Evolutionary conservation across 2,888 invertebrate species (phyloP).

Genomic region (Polydrusus tereticollis): DNA sequence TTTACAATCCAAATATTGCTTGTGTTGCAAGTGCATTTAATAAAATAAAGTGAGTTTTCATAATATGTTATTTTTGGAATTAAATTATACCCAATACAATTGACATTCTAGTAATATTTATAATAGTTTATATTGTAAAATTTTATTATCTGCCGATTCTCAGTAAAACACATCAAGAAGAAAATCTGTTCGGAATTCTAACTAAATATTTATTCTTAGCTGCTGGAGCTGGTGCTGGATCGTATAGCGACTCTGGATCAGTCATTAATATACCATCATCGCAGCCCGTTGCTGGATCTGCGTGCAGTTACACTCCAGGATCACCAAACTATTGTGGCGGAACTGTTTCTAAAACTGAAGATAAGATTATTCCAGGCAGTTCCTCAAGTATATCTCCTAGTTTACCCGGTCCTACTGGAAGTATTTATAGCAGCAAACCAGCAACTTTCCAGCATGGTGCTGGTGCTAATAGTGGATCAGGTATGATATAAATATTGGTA

Average conservation of each 20-base stretch:
- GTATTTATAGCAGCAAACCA: constrained; percentile 52
- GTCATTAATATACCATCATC: constrained; percentile 27
- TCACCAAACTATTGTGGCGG: constrained; percentile 16
- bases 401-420: constrained; percentile 53
- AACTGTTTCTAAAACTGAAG: not conserved
- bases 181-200: too few relatives aligned
- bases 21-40: too few relatives aligned
- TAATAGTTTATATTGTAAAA: too few relatives aligned
- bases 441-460: constrained; percentile 6
- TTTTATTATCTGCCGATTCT: too few relatives aligned
- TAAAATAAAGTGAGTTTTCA: too few relatives aligned
- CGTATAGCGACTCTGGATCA: constrained; percentile 22
- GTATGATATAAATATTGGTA: not conserved
- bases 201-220: too few relatives aligned
- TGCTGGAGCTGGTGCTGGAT: constrained; percentile 4
- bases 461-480: not conserved
- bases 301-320: constrained; percentile 28
- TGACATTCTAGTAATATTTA: too few relatives aligned
- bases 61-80: too few relatives aligned
- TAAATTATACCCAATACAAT: too few relatives aligned
- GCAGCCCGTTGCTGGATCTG: constrained; percentile 11
- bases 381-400: constrained; percentile 26
- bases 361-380: not conserved
- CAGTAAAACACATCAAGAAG: too few relatives aligned
- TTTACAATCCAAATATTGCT: too few relatives aligned